phyloP scores from a whole-genome alignment of 1,140 invertebrate genomes.

The Drosophila cardini region DNA sequence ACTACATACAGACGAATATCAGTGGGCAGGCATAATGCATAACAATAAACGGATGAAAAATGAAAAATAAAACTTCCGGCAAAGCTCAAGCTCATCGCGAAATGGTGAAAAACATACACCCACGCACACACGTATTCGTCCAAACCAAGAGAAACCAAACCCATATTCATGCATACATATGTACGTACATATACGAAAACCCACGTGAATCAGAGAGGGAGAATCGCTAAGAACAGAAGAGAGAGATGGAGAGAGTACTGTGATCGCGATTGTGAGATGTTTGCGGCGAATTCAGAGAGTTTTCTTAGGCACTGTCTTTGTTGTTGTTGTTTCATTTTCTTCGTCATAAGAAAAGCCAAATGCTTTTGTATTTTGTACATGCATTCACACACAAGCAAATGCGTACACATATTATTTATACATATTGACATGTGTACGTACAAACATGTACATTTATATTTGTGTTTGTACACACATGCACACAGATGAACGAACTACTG shows the following conservation, averaged over 20 bases:
- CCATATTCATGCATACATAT: slow-evolving; percentile 29
- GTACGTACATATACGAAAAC: slow-evolving; percentile 60
- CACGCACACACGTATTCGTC: slow-evolving; percentile 18
- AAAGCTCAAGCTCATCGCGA: slow-evolving; percentile 65
- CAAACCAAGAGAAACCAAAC: slow-evolving; percentile 42
- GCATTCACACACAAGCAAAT: slow-evolving; percentile 20
- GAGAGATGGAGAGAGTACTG: slow-evolving; percentile 35
- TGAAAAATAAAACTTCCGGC: slow-evolving; percentile 77
- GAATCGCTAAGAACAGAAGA: slow-evolving; percentile 59
- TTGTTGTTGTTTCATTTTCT: slow-evolving; percentile 53
- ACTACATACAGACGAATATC: slow-evolving; percentile 33
- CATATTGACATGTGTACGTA: slow-evolving; percentile 3
- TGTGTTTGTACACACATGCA: slow-evolving; percentile 6
- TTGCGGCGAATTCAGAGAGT: slow-evolving; percentile 76
- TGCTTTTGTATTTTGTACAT: slow-evolving; percentile 39
- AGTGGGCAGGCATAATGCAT: slow-evolving; percentile 47
- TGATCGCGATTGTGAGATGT: slow-evolving; percentile 54
- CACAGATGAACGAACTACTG: slow-evolving; percentile 21
- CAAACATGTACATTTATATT: not conserved
- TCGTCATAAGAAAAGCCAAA: slow-evolving; percentile 57
- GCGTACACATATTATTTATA: slow-evolving; percentile 5
- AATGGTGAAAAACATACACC: slow-evolving; percentile 58
- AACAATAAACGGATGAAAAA: slow-evolving; percentile 70
- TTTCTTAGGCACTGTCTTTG: slow-evolving; percentile 55
- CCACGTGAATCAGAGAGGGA: slow-evolving; percentile 78